Evolutionary conservation across 2,888 invertebrate genomes (phyloP).

Genomic region (Clepsis dumicolana): DNA sequence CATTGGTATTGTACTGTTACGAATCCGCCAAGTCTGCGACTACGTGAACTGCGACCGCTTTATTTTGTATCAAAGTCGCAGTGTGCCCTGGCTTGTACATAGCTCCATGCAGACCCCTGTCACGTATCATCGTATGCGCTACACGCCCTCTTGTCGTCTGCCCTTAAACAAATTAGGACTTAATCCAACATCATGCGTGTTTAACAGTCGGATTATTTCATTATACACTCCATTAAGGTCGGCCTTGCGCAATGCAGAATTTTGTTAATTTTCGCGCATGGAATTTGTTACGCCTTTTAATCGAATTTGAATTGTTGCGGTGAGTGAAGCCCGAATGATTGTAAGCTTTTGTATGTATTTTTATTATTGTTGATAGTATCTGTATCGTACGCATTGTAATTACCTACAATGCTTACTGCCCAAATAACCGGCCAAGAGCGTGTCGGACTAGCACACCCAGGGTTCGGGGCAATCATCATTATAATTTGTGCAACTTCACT

Average conservation of each 20-base stretch:
- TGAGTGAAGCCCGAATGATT: not conserved
- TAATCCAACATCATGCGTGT: slow-evolving; percentile 67
- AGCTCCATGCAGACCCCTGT: slow-evolving; percentile 20
- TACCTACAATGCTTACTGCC: not conserved
- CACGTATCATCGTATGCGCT: slow-evolving; percentile 45
- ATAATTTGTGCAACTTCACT: too few species aligned
- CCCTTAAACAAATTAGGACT: slow-evolving; percentile 62
- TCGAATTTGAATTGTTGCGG: slow-evolving; percentile 3
- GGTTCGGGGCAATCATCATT: too few species aligned
- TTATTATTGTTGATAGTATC: too few species aligned
- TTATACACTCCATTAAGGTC: slow-evolving; percentile 50
- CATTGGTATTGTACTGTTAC: not conserved
- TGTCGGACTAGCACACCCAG: too few species aligned
- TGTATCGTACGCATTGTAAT: too few species aligned
- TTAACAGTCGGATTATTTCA: slow-evolving; percentile 69
- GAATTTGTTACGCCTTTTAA: slow-evolving; percentile 14
- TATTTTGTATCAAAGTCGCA: not conserved
- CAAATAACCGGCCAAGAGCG: too few species aligned
- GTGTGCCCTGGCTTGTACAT: not conserved
- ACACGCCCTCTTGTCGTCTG: slow-evolving; percentile 53
- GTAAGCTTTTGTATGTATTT: not conserved
- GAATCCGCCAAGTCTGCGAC: not conserved
- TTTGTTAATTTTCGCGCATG: slow-evolving; percentile 16
- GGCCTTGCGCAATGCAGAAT: slow-evolving; percentile 13
- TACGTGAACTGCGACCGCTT: not conserved